These are phyloP conservation scores for Myotis pilosus DNA, from an alignment of 2,797 vertebrate genomes.

Conservation along the genomic window DNA sequence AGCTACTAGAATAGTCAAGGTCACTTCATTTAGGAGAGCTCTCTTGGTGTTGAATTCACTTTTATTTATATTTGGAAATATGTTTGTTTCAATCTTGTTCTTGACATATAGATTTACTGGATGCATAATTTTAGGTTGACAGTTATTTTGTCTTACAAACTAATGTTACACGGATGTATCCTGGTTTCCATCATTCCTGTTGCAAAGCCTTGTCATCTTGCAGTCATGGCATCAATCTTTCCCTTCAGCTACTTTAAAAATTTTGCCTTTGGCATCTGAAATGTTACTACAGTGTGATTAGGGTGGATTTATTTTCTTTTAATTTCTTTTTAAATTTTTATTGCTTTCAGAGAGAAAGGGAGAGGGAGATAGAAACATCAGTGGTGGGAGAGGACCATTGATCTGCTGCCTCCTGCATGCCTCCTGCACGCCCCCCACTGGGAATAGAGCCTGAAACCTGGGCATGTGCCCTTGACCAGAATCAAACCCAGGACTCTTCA, in stretches of 20 bases:
- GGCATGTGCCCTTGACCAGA: no score
- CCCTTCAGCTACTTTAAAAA: neutral
- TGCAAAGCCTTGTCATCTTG: neutral
- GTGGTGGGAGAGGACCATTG: no score
- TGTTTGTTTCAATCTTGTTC: neutral
- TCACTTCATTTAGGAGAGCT: neutral
- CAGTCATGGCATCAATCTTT: neutral
- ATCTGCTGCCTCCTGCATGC: no score
- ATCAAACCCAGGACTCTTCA: no score
- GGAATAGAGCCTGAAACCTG: no score
- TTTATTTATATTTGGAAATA: neutral
- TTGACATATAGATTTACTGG: constrained; percentile 6
- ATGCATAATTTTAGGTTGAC: neutral
- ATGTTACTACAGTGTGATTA: neutral
- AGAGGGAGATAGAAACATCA: no score
- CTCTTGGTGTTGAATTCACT: neutral
- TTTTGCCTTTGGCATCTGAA: neutral
- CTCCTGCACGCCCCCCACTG: no score
- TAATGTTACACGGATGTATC: neutral
- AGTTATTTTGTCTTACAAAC: neutral
- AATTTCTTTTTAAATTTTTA: no score
- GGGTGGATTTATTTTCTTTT: constrained; percentile 13
- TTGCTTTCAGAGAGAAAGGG: no score
- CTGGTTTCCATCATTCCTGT: neutral
- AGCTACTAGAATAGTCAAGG: neutral